Base-by-base conservation (phyloP, 1,140 invertebrate genomes). In the Bombus soroeensis region DNA sequence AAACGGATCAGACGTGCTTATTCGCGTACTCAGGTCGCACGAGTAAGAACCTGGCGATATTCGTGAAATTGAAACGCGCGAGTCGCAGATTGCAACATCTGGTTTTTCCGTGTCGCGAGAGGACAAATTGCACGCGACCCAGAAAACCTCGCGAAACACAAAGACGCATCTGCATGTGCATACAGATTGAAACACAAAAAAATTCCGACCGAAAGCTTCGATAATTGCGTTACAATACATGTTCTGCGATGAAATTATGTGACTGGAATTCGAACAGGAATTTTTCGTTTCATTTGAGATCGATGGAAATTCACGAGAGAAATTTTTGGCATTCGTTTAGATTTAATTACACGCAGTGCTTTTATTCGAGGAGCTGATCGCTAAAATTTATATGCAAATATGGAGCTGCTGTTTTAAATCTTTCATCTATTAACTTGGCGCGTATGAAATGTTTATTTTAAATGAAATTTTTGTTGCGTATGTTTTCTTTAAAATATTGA, bases 31-130 rank as follows among this genome's bases (percentile, higher is more conserved):
- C 47, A 53, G 47, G 18, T 37, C 0, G 25, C 1, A 4, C 73
- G 32, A 9, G 32, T 76, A 76, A 76, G 53, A 70, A 70, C 15
- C 18, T 53, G 18, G 47, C 47, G 47, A 53, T 53, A 53, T 53
- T 53, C 34, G 18, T 8, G 28, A 22, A 68, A 79, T 79, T 79
- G 22, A 47, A 80, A 53, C 43, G 64, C 13, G 41, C n/a, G 72
- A 3, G 3, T 64, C 13, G 77, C 62, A 28, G 41, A 68, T 66
- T 68, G 62, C 77, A 37, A 47, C 41, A 34, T 13, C 43, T 28
- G 64, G 62, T 70, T 79, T 79, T 68, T 68, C 64, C n/a, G 28
- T 28, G 37, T 74, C 39, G 34, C 22, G 47, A 53, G 18, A 53
- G 47, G 47, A 53, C 18, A 79, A 79, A 79, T 43, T 68, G n/a